Base-by-base conservation (phyloP, 2,888 invertebrate species). In the Tachystola acroxantha region DNA sequence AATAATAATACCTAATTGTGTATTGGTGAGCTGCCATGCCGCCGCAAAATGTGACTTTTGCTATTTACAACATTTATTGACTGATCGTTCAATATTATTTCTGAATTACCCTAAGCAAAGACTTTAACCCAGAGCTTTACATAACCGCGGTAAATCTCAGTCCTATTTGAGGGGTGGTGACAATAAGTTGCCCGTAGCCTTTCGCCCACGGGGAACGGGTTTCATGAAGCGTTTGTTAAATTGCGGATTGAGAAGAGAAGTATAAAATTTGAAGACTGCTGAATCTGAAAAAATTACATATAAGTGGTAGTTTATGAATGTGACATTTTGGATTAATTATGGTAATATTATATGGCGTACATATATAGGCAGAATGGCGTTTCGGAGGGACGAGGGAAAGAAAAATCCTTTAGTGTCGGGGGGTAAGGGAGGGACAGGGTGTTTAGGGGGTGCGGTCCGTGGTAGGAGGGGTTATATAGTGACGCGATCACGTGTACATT, bases 401-500 rank as follows among this genome's bases (percentile, higher is more conserved):
- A 73, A 76, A 78, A 76, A 72, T 70, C 55, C 64, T 65, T 76
- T 77, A 70, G 74, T 75, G 72, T 71, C 76, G 71, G 68, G 65
- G 65, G 49, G 48, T 10, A 26, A 54, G 67, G 60, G 66, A 67
- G 66, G 65, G 58, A 62, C 53, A 64, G 76, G 78, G 82, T 73
- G 78, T 73, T 75, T 65, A 64, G 72, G 74, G 78, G 80, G 77
- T 66, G 71, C 67, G 66, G 65, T 63, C 66, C 66, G 68, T 64
- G 73, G 75, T 67, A 68, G 74, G 79, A 72, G 79, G 78, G 76
- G 81, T 78, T 84, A 79, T 81, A 79, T 82, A 84, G 85, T 84
- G 80, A 79, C 79, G 77, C 77, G 84, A 84, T 82, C 81, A 84
- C 82, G 84, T 85, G 82, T 84, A 82, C 77, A 81, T 82, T 85